Evolutionary conservation across 1,140 invertebrate species (phyloP).

Genomic region (Ceratosolen fusciceps): DNA sequence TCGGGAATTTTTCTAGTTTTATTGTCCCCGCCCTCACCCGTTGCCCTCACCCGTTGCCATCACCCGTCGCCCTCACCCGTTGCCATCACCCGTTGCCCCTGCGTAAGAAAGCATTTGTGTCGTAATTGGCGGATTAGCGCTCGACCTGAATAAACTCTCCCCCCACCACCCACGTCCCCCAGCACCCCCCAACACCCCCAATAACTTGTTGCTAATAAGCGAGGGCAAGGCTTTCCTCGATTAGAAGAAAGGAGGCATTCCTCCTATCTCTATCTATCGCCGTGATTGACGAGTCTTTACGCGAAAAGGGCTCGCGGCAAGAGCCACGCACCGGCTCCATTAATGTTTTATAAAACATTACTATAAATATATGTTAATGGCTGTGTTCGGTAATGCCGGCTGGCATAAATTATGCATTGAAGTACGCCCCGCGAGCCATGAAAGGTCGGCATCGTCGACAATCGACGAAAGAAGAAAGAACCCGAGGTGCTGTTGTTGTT

Average conservation of each 20-base stretch:
- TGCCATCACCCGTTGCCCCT: too few relatives aligned
- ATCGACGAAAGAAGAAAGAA: constrained; percentile 32
- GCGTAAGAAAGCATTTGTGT: not conserved
- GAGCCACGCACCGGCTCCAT: constrained; percentile 7
- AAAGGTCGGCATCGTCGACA: constrained; percentile 53
- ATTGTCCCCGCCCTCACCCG: not conserved
- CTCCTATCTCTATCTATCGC: too few relatives aligned
- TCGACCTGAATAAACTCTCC: not conserved
- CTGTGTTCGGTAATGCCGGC: constrained; percentile 19
- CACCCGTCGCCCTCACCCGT: too few relatives aligned
- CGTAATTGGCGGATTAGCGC: not conserved
- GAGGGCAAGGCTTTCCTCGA: too few relatives aligned
- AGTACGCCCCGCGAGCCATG: constrained; percentile 48
- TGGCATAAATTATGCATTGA: constrained; percentile 54
- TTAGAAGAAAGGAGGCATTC: too few relatives aligned
- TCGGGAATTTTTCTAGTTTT: constrained; percentile 9
- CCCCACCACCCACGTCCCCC: too few relatives aligned
- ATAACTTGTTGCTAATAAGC: too few relatives aligned
- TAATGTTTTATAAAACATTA: constrained; percentile 47
- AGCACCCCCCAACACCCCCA: too few relatives aligned
- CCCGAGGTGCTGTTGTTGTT: too few relatives aligned
- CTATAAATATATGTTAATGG: constrained; percentile 51
- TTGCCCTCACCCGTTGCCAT: too few relatives aligned
- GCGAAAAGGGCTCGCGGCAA: too few relatives aligned
- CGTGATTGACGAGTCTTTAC: too few relatives aligned